Evolutionary conservation across 2,797 vertebrate species (phyloP).

Genomic region (Peromyscus eremicus): DNA sequence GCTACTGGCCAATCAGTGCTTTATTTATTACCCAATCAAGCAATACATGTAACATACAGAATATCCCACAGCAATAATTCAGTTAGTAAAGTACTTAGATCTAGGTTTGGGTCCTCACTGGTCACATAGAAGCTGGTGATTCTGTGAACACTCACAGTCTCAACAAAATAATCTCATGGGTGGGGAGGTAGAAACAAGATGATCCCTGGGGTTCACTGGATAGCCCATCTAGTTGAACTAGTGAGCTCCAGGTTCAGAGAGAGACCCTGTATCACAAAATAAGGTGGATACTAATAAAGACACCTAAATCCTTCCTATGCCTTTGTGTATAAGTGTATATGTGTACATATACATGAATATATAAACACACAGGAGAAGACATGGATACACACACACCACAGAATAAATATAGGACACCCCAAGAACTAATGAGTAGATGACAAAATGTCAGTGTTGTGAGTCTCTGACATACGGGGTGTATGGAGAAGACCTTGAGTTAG

Average conservation of each 20-base stretch:
- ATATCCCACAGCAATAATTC: too few relatives aligned
- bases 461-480: background rate
- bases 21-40: too few relatives aligned
- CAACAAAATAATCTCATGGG: background rate
- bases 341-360: background rate
- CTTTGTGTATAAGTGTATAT: background rate
- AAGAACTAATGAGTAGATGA: background rate
- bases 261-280: background rate
- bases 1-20: too few relatives aligned
- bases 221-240: background rate
- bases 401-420: background rate
- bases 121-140: background rate
- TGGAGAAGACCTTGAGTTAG: background rate
- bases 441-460: background rate
- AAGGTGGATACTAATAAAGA: background rate
- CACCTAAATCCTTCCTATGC: background rate
- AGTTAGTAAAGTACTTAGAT: background rate
- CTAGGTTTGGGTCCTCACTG: background rate
- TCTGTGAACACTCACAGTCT: background rate
- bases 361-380: background rate
- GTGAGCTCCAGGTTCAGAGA: background rate
- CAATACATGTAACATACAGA: too few relatives aligned
- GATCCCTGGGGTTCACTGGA: too few relatives aligned
- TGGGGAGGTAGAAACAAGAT: background rate
- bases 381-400: background rate